Conservation (phyloP, 2,113 vertebrate species). For the Carassius gibelio region DNA sequence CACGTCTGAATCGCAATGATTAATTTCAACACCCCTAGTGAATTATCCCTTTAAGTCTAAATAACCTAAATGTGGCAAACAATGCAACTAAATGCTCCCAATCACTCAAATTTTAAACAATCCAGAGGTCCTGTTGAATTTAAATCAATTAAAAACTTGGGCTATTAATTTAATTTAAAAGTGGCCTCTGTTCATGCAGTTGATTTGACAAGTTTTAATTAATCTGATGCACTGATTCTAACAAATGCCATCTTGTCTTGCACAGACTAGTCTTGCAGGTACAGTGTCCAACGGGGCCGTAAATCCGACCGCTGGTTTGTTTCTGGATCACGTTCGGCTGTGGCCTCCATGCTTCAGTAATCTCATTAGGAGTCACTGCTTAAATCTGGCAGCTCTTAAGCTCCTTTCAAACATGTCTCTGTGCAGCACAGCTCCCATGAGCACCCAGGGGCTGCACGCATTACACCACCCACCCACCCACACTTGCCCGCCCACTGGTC, state of each 20-base stretch:
- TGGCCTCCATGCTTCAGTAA: conserved; percentile 69
- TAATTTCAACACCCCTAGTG: too few relatives aligned
- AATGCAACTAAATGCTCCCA: not conserved
- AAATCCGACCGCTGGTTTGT: conserved; percentile 74
- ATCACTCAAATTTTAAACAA: not conserved
- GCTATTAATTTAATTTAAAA: not conserved
- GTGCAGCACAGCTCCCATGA: conserved; percentile 66
- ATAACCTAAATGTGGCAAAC: not conserved
- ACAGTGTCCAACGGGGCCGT: not conserved
- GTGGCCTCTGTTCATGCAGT: not conserved
- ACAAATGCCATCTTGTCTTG: not conserved
- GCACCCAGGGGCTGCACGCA: conserved; percentile 41
- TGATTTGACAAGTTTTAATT: not conserved
- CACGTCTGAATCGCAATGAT: too few relatives aligned
- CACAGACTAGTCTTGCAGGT: conserved; percentile 6
- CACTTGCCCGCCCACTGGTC: not conserved
- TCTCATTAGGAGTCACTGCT: conserved; percentile 73
- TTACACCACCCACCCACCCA: conserved; percentile 35
- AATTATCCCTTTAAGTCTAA: not conserved
- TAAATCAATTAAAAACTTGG: not conserved
- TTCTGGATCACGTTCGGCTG: conserved; percentile 64
- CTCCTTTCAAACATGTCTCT: conserved; percentile 70
- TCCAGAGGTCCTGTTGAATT: not conserved
- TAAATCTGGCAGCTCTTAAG: conserved; percentile 70
- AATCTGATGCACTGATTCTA: conserved; percentile 11